Base-by-base conservation (phyloP, 2,113 vertebrate species). In the Elephantulus edwardii region DNA sequence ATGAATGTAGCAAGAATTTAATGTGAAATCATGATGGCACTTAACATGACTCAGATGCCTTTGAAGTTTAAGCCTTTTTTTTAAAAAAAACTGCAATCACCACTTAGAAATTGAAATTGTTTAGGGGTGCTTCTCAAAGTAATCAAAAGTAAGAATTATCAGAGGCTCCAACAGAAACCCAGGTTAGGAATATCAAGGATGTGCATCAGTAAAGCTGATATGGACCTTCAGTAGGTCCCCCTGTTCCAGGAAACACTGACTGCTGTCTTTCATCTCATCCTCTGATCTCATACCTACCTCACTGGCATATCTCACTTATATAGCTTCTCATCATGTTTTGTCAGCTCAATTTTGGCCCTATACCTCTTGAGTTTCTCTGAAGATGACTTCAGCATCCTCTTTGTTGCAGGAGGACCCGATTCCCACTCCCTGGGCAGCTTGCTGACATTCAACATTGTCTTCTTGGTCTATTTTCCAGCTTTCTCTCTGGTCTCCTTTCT, bases 61-160 rank as follows among this genome's bases (percentile, higher is more conserved):
- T 64, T 30, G 64, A 78, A 82, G 70, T 5, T 26, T 79, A 77
- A 64, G 71, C 8, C 1, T 64, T 71, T 46, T 78, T 44, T 68
- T 20, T 28, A 33, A 48, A 48, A 2, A 89, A 66, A 93, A 48
- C n/a, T n/a, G n/a, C n/a, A n/a, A n/a, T 92, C 78, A 74, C 12
- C 46, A 48, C 33, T 85, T 56, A 90, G 70, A 82, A n/a, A n/a
- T 85, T 30, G 46, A 78, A 83, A 24, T 40, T 66, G 3, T 33
- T 62, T 50, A 30, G 6, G 8, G 40, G 85, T 88, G 79, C 62
- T 76, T 76, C 40, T 24, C 82, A 83, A 52, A 48, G 10, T 76
- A 64, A 92, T 87, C n/a, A 83, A 60, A 89, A 86, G 30, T 87
- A 52, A 80, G 60, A 91, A 70, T 62, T 38, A 35, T 35, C 33